phyloP scores from a whole-genome alignment of 2,888 invertebrate genomes.

The Hemithea aestivaria region DNA sequence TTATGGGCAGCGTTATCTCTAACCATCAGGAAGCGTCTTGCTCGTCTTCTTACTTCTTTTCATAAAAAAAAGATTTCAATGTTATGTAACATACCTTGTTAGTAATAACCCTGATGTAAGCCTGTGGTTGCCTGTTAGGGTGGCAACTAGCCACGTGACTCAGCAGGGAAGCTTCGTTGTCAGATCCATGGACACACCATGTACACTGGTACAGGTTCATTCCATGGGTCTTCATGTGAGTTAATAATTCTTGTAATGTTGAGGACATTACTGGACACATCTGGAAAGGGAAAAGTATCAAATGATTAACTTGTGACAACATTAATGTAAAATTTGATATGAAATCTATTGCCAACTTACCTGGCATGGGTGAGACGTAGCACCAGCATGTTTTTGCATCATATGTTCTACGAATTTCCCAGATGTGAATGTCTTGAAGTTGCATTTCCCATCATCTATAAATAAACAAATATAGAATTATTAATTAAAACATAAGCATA shows the following conservation, averaged over 20 bases:
- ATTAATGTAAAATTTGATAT: too few relatives aligned
- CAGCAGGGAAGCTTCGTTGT: conserved; percentile 52
- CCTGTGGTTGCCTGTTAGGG: conserved; percentile 59
- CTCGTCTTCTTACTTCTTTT: too few relatives aligned
- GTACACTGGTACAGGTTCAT: conserved; percentile 66
- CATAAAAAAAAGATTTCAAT: too few relatives aligned
- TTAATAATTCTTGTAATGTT: conserved; percentile 44
- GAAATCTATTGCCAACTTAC: too few relatives aligned
- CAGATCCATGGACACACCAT: conserved; percentile 62
- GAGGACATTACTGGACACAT: conserved; percentile 47
- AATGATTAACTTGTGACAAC: too few relatives aligned
- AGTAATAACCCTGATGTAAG: conserved; percentile 59
- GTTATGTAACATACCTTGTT: conserved; percentile 39
- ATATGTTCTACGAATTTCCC: conserved; percentile 60
- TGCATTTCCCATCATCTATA: conserved; percentile 39
- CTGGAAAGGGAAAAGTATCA: conserved; percentile 4
- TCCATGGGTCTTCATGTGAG: conserved; percentile 58
- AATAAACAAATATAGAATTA: conserved; percentile 10
- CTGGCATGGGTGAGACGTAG: conserved; percentile 40
- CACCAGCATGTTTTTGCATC: conserved; percentile 37
- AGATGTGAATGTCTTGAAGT: conserved; percentile 53
- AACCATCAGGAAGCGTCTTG: too few relatives aligned
- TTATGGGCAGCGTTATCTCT: too few relatives aligned
- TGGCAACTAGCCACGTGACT: conserved; percentile 60
- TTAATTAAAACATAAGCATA: too few relatives aligned